Evolutionary conservation across 2,797 vertebrate species (phyloP).

Genomic region (Sebastes oblongus): DNA sequence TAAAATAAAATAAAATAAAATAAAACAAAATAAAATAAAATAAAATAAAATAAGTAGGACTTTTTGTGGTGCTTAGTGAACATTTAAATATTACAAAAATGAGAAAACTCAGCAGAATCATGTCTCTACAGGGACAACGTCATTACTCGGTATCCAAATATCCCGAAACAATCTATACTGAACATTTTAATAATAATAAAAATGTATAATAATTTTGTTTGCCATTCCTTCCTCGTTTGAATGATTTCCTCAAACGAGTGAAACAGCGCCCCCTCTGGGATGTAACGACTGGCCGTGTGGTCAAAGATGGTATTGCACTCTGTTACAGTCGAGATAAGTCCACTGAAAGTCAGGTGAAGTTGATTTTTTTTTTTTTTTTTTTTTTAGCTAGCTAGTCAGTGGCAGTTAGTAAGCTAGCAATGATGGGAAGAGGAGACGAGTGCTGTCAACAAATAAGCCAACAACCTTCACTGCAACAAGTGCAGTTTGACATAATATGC

Average conservation of each 20-base stretch:
- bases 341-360: not conserved
- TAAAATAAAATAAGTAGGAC: not conserved
- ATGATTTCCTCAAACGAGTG: not conserved
- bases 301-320: not conserved
- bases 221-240: not conserved
- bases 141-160: not conserved
- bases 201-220: no score
- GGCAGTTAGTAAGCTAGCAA: not conserved
- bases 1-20: no score
- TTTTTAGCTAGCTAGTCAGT: not conserved
- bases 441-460: not conserved
- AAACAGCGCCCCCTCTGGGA: not conserved
- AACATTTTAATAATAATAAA: not conserved
- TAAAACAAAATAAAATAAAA: no score
- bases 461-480: not conserved
- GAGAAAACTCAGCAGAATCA: no score
- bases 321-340: not conserved
- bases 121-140: not conserved
- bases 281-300: not conserved
- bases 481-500: not conserved
- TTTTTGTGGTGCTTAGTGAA: not conserved
- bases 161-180: not conserved
- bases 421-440: not conserved
- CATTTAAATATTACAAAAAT: not conserved
- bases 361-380: not conserved